phyloP scores from a whole-genome alignment of 2,888 invertebrate genomes.

The Rhogogaster chlorosoma region DNA sequence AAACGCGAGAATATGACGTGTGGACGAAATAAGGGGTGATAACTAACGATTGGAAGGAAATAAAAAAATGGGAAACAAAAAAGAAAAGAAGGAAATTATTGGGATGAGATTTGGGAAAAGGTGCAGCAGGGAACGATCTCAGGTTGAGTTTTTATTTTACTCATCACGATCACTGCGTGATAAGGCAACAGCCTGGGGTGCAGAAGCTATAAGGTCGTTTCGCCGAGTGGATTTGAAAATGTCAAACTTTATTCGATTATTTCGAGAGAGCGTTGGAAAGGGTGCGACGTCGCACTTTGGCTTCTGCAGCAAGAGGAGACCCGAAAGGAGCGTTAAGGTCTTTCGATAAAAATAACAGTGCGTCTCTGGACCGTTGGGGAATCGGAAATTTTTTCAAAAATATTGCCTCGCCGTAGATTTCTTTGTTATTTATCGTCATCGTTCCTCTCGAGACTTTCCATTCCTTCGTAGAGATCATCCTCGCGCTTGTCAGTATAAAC shows the following conservation, averaged over 20 bases:
- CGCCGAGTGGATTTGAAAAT: slow-evolving; percentile 49
- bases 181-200: background rate
- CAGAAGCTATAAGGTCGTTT: slow-evolving; percentile 33
- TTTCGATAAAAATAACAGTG: slow-evolving; percentile 7
- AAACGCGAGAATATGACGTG: slow-evolving; percentile 14
- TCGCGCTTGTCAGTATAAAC: background rate
- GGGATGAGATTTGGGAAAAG: background rate
- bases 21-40: background rate
- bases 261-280: slow-evolving; percentile 34
- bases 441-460: background rate
- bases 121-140: background rate
- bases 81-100: background rate
- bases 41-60: background rate
- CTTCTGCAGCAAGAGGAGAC: background rate
- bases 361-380: background rate
- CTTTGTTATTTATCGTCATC: background rate
- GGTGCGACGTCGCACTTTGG: slow-evolving; percentile 13
- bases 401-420: background rate
- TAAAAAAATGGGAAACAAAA: background rate
- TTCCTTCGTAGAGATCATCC: slow-evolving; percentile 15
- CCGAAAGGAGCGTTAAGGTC: background rate
- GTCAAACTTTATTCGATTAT: slow-evolving; percentile 52
- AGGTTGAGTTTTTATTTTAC: background rate
- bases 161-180: background rate
- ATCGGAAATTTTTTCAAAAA: background rate